Conservation (phyloP, 2,113 vertebrate species). For the Corythaixoides concolor region DNA sequence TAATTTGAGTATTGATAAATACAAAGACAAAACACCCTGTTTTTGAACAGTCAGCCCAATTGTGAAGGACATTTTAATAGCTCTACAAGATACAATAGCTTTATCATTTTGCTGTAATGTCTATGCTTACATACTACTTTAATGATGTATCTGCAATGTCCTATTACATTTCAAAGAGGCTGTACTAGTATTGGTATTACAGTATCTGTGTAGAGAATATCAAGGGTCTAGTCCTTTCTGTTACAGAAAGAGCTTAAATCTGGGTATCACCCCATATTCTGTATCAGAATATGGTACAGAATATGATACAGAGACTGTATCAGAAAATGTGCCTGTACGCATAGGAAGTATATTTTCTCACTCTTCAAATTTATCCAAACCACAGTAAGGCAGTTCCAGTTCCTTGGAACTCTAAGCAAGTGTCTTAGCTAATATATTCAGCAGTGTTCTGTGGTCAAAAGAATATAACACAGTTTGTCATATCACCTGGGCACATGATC, state of each 20-base stretch:
- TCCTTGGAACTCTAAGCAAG: not conserved
- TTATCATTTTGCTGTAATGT: not conserved
- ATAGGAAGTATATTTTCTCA: not conserved
- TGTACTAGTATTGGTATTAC: not conserved
- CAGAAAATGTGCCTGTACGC: not conserved
- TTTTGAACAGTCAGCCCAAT: not conserved
- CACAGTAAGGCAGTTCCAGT: not conserved
- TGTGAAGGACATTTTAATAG: not conserved
- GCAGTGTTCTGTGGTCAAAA: not conserved
- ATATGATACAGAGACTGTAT: too few species aligned
- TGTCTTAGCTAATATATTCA: not conserved
- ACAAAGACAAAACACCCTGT: not conserved
- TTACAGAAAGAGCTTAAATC: not conserved
- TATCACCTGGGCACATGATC: not conserved
- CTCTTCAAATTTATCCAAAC: not conserved
- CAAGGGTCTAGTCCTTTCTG: not conserved
- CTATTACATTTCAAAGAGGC: not conserved
- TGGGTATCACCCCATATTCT: not conserved
- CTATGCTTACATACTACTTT: not conserved
- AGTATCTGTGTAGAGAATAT: not conserved
- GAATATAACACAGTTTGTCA: not conserved
- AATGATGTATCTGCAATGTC: not conserved
- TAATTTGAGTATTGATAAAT: not conserved
- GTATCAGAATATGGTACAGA: not conserved
- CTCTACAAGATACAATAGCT: not conserved